A percentile compares a stretch with the other conserved stretches of the same genome.
phyloP scores from a whole-genome alignment of 1,140 invertebrate genomes.

The Saxidomus purpurata region DNA sequence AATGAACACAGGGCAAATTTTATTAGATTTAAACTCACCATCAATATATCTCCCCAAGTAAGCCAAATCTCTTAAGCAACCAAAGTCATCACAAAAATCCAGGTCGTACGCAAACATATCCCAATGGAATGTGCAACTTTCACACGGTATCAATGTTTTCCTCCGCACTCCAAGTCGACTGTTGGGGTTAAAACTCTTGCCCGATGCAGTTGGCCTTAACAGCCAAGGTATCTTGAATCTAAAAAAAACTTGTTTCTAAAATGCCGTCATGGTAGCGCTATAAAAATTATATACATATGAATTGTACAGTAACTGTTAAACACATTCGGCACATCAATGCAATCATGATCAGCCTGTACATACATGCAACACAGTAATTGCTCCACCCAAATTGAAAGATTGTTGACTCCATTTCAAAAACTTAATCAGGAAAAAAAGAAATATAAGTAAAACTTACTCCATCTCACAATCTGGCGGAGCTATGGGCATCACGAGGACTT shows the following conservation, averaged over 20 bases:
- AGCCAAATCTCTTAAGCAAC: slow-evolving; percentile 59
- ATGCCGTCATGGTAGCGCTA: too few species aligned
- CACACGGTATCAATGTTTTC: neutral
- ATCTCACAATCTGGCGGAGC: slow-evolving; percentile 69
- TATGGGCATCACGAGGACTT: slow-evolving; percentile 59
- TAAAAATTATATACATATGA: too few species aligned
- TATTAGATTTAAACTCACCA: slow-evolving; percentile 64
- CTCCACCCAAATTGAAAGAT: too few species aligned
- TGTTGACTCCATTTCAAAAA: too few species aligned
- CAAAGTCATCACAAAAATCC: slow-evolving; percentile 50
- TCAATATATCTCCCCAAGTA: slow-evolving; percentile 65
- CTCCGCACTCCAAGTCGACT: slow-evolving; percentile 1
- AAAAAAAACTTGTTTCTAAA: neutral
- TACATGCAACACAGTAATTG: too few species aligned
- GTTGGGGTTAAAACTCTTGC: slow-evolving; percentile 51
- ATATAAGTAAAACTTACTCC: slow-evolving; percentile 54
- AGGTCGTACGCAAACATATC: slow-evolving; percentile 68
- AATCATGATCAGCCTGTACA: too few species aligned
- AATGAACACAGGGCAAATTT: too few species aligned
- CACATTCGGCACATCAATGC: too few species aligned
- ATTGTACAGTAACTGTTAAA: too few species aligned
- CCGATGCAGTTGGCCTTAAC: neutral
- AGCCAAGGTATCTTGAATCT: slow-evolving; percentile 25
- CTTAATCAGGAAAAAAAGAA: neutral
- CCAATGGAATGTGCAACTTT: slow-evolving; percentile 65